These are phyloP conservation scores for Teleiodes luculella DNA, from an alignment of 2,888 invertebrate species.

Conservation along the genomic window DNA sequence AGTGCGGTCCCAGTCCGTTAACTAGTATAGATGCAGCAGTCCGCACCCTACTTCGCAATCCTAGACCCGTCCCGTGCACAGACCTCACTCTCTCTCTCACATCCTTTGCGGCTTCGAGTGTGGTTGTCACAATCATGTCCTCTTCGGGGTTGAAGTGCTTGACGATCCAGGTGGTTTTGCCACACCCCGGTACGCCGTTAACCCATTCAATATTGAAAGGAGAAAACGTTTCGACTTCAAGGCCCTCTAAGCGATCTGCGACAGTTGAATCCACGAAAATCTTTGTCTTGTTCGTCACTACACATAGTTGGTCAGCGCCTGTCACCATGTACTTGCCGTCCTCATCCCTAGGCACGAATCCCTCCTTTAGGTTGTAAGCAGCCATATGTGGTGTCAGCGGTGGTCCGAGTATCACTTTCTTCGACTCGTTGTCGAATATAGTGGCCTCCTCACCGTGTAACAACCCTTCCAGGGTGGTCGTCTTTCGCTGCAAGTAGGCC, in stretches of 20 bases:
- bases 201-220: constrained; percentile 12
- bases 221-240: too few relatives aligned
- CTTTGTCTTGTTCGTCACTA: not conserved
- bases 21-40: not conserved
- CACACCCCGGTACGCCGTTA: constrained; percentile 19
- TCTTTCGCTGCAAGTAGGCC: not conserved
- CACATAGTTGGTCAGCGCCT: not conserved
- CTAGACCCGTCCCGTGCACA: not conserved
- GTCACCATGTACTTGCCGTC: not conserved
- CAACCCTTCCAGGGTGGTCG: not conserved
- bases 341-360: not conserved
- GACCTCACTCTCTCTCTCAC: constrained; percentile 1
- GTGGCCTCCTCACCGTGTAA: not conserved
- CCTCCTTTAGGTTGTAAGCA: not conserved
- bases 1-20: too few relatives aligned
- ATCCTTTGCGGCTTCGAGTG: constrained; percentile 17
- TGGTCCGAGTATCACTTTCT: not conserved
- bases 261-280: not conserved
- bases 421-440: not conserved
- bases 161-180: constrained; percentile 19
- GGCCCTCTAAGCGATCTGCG: too few relatives aligned
- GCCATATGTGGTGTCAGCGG: not conserved
- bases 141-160: constrained; percentile 10
- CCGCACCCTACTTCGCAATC: not conserved
- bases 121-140: constrained; percentile 17